These are phyloP conservation scores for Chrysaora quinquecirrha DNA, from an alignment of 30 jellyfish, hydroid and myxozoan genomes.

Conservation along the genomic window DNA sequence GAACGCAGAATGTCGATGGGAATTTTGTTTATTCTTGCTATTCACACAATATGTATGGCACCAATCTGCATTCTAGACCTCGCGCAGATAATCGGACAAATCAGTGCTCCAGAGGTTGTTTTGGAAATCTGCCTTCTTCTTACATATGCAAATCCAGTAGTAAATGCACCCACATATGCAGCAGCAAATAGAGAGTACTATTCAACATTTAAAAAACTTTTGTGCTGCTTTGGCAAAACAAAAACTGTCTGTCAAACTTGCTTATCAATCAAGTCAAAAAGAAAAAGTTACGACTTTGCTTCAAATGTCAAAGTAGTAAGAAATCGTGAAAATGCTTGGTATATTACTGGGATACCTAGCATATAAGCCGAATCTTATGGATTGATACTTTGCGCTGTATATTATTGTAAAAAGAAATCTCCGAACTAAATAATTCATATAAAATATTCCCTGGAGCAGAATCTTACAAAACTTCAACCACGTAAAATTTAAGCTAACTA, in stretches of 20 bases:
- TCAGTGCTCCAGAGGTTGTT: constrained; percentile 41
- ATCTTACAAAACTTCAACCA: no score
- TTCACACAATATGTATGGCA: constrained; percentile 38
- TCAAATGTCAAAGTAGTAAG: neutral
- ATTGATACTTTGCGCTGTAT: neutral
- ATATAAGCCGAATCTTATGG: neutral
- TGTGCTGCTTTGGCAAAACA: constrained; percentile 39
- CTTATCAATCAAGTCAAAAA: neutral
- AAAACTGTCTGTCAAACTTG: constrained; percentile 1
- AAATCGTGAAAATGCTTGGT: neutral
- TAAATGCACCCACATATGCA: constrained; percentile 65
- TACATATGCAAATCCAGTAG: constrained; percentile 54
- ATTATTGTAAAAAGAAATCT: no score
- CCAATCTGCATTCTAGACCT: constrained; percentile 53
- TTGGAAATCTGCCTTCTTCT: constrained; percentile 44
- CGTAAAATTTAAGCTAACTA: no score
- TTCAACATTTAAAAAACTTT: constrained; percentile 16
- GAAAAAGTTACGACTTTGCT: constrained; percentile 2
- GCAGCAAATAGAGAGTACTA: constrained; percentile 57
- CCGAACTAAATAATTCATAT: no score
- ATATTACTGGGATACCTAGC: neutral
- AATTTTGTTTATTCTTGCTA: constrained; percentile 24
- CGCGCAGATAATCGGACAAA: constrained; percentile 27
- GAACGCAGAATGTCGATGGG: constrained; percentile 55
- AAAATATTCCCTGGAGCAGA: no score